Percentiles rank a stretch among this genome's conserved stretches.
Conservation (phyloP, 2,113 vertebrate species). For the Silurus meridionalis region DNA sequence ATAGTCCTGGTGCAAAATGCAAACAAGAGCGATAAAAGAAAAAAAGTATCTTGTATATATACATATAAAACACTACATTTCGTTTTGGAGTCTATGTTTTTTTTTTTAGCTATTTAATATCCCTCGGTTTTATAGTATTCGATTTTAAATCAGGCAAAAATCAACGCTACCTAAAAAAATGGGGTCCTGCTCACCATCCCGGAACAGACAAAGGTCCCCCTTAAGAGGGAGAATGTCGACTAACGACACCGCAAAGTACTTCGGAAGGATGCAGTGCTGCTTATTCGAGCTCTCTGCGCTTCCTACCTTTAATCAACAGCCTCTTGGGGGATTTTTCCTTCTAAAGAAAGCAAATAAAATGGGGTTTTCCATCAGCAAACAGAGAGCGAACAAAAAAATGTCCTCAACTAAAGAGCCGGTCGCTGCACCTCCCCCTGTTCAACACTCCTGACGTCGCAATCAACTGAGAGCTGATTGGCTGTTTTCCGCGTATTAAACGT, state of each 20-base stretch:
- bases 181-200: neutral
- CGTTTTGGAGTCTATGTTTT: neutral
- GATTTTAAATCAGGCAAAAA: neutral
- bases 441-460: constrained; percentile 53
- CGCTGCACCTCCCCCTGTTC: constrained; percentile 53
- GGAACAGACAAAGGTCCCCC: constrained; percentile 62
- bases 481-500: neutral
- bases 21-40: neutral
- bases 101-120: no score
- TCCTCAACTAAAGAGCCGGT: constrained; percentile 38
- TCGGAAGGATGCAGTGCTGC: neutral
- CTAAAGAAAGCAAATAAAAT: constrained; percentile 32
- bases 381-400: neutral
- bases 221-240: constrained; percentile 72
- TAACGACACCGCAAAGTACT: constrained; percentile 67
- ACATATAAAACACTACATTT: neutral
- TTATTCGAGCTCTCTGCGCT: no score
- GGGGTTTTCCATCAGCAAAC: constrained; percentile 52
- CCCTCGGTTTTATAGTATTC: neutral
- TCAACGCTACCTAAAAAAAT: neutral
- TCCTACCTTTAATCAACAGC: constrained; percentile 55
- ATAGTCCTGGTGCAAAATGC: neutral
- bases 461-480: constrained; percentile 64
- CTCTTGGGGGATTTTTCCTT: neutral
- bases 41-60: no score